Base-by-base conservation (phyloP, 1,140 invertebrate species). In the Drosophila guanche region DNA sequence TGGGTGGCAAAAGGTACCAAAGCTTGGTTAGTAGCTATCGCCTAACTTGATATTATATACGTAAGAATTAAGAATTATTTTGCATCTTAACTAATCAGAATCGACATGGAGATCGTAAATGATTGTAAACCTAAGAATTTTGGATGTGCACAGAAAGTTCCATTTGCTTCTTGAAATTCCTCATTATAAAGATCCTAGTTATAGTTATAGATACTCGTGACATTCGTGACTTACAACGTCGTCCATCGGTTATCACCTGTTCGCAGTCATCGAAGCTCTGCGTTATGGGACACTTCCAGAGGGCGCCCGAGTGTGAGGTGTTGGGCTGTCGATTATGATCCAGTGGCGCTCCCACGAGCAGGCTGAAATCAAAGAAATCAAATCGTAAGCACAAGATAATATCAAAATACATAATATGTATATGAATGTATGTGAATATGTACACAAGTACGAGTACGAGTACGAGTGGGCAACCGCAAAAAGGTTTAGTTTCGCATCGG, bases 311-410 rank as follows among this genome's bases (percentile, higher is more conserved):
- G 68, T 92, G 93, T 58, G 95, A 96, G 7, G 97, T 98, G 29
- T 93, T 93, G 3, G 97, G 96, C 91, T 98, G 96, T 52, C 94
- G 91, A 91, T 98, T 98, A 79, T 97, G 93, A 62, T 95, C 97
- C 72, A 96, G 91, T 3, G 98, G 98, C 37, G 98, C 98, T 27
- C 98, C 98, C 2, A 99, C 96, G 55, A 99, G 92, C 69, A 99
- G 93, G 95, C 98, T 99, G 53, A 4, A 66, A 69, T 20, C 41
- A 20, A 16, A 60, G 33, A 23, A 43, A 47, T 40, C 25, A 63
- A 8, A 23, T 25, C 4, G 10, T 37, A 12, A 37, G 33, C 10
- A 33, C 3, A 29, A 8, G 29, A 29, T 8, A 8, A 29, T 29
- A 29, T 0, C 3, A 0, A 8, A 6, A 33, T 10, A 33, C 8